Conservation (phyloP, 1,140 invertebrate genomes). For the Sinonovacula constricta region DNA sequence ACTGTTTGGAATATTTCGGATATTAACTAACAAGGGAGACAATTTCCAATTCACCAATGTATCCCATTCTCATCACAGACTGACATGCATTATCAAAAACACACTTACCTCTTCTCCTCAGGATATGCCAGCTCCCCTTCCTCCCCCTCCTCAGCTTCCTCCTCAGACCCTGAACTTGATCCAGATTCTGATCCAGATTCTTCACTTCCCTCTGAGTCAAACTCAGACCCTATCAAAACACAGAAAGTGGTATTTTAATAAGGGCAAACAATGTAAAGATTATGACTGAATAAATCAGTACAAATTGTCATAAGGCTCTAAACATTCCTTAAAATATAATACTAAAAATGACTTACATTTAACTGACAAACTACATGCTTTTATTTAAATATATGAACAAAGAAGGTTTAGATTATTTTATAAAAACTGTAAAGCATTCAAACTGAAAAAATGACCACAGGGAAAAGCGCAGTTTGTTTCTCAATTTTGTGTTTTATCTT, state of each 20-base stretch:
- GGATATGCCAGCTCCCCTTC: constrained; percentile 53
- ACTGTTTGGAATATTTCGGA: no score
- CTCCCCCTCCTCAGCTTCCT: constrained; percentile 43
- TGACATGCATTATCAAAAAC: no score
- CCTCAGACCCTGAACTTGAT: constrained; percentile 34
- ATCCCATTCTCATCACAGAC: no score
- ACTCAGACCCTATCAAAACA: constrained; percentile 20
- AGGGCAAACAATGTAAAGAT: not conserved
- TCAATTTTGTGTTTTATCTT: no score
- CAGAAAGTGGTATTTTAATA: not conserved
- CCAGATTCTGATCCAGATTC: constrained; percentile 41
- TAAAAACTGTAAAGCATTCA: no score
- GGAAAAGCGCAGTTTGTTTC: no score
- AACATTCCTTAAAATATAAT: not conserved
- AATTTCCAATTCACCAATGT: no score
- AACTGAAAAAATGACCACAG: no score
- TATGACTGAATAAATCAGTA: not conserved
- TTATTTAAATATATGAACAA: no score
- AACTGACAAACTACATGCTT: no score
- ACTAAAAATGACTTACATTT: constrained; percentile 8
- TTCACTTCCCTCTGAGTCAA: constrained; percentile 43
- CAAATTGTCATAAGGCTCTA: not conserved
- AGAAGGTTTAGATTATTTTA: no score
- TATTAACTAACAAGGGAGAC: no score
- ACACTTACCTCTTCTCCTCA: constrained; percentile 55